Evolutionary conservation across 2,797 vertebrate genomes (phyloP), one percentile per base, ranked within the genome.

Genomic region (Falco novaeseelandiae): DNA sequence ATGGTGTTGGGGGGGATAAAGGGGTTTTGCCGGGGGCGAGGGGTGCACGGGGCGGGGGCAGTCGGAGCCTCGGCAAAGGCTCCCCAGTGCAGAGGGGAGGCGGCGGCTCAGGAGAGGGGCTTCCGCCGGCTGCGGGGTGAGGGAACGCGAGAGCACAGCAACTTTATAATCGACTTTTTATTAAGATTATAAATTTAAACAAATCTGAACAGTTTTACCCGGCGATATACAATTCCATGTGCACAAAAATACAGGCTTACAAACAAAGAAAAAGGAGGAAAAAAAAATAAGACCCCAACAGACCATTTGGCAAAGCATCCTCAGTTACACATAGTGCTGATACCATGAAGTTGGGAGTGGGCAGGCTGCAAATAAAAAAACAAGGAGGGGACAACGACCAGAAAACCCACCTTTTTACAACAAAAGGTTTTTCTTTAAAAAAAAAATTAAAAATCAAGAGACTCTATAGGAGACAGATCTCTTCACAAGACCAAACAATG

Each of bases 171-270:
- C 48, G 97, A 97, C 94, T 97, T 98, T 98, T 99, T 99, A 99
- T 99, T 99, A 99, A 99, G 99, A 97, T 99, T 99, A 99, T 99
- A 99, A 99, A 99, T 98, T 99, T 98, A 99, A 98, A 99, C 99
- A 99, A 99, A 98, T 99, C 98, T 98, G 97, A 99, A 99, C 99
- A 99, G 99, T 99, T 99, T 98, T 98, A 99, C 98, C 99, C 99
- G 99, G 99, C 98, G 98, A 99, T 98, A 98, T 98, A 99, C 99
- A 99, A 98, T 98, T 99, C 98, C 98, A 98, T 98, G 98, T 98
- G 98, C 99, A 99, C 98, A 99, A 98, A 99, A 99, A 99, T 98
- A 99, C 98, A 99, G 98, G 98, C 98, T 98, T 98, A 99, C 97
- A 98, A 98, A 98, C 98, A 98, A 98, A 97, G 98, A 98, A 98